Base-by-base conservation (phyloP, 2,888 invertebrate species). In the Balanococcus diminutus region DNA sequence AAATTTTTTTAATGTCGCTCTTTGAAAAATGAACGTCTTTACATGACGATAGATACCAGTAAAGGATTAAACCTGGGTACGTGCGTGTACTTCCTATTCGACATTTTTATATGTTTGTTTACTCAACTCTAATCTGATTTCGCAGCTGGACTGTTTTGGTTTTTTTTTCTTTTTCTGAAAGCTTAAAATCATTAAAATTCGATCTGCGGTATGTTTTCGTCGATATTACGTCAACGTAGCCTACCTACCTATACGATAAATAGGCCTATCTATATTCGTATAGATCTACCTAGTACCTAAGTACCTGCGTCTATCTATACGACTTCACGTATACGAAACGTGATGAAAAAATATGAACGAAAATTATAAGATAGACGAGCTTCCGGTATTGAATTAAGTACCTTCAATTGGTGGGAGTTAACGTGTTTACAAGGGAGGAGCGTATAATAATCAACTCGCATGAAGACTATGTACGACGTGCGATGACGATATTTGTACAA, bases 301-400 rank as follows among this genome's bases (percentile, higher is more conserved):
- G 11, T 42, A 46, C 46, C n/a, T 46, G 4, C 2, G n/a, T 3
- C n/a, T n/a, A n/a, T n/a, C n/a, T n/a, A n/a, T n/a, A n/a, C n/a
- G n/a, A n/a, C n/a, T n/a, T n/a, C n/a, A n/a, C n/a, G n/a, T n/a
- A n/a, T 39, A 39, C 14, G 42, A 46, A 72, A 72, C 72, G 72
- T 72, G 72, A 72, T 72, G 32, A 25, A 72, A 72, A 72, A 72
- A 72, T 72, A 72, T n/a, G 16, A 72, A 32, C 72, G 72, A 28
- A 72, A 72, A 72, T 72, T 72, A 72, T 72, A 46, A 72, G 72
- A 72, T 72, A 72, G 72, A 25, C 31, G 31, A 72, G 72, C 72
- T 72, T 72, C 72, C 72, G 72, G 72, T 72, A 72, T 72, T 72
- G 72, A 72, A 72, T 72, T 72, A 32, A 72, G 72, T 72, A 72